phyloP scores from a whole-genome alignment of 2,113 vertebrate genomes.

The Colinus virginianus region DNA sequence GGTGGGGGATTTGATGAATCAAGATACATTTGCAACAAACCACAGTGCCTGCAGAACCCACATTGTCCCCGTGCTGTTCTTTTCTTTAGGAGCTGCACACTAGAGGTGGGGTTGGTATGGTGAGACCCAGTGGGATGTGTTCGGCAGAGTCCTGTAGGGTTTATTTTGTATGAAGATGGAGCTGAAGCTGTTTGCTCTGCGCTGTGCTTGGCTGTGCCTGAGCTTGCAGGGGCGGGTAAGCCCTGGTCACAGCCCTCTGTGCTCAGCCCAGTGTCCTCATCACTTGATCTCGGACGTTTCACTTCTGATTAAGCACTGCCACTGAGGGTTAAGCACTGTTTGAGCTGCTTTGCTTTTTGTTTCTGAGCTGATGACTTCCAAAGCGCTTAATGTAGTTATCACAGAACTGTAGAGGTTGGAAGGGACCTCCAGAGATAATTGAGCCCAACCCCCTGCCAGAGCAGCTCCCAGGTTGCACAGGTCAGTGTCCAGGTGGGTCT shows the following conservation, averaged over 20 bases:
- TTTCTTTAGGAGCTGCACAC: not conserved
- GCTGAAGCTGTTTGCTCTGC: fast-evolving
- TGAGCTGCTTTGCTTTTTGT: not conserved
- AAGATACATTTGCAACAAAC: conserved; percentile 30
- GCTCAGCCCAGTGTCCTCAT: no score
- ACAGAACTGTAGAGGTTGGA: no score
- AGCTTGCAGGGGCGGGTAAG: not conserved
- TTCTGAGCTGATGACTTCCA: not conserved
- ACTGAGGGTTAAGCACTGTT: not conserved
- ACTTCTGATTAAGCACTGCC: no score
- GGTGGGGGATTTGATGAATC: not conserved
- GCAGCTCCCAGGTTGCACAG: no score
- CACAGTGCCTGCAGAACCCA: not conserved
- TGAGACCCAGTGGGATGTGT: fast-evolving
- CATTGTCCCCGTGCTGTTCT: not conserved
- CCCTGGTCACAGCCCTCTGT: no score
- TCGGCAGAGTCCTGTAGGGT: fast-evolving
- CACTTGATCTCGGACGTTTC: fast-evolving
- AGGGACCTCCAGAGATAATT: no score
- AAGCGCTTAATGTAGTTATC: fast-evolving
- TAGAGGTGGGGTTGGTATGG: fast-evolving
- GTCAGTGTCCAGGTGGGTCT: no score
- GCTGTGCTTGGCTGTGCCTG: fast-evolving
- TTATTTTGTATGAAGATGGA: fast-evolving
- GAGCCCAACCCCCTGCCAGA: no score